Evolutionary conservation across 2,797 vertebrate genomes (phyloP), one percentile per base, ranked within the genome.

Genomic region (Anomalospiza imberbis): DNA sequence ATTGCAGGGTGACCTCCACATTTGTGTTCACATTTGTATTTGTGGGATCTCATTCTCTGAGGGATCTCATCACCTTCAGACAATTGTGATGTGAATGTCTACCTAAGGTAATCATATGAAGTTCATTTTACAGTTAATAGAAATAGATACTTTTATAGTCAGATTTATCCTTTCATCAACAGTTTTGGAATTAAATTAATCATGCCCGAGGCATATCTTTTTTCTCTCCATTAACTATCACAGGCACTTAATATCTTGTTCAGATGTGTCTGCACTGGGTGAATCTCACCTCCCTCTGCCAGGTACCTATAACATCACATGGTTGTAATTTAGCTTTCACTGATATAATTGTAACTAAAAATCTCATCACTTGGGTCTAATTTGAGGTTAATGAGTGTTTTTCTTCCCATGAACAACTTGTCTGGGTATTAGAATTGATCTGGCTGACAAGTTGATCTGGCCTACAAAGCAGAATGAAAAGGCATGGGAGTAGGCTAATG

Each of bases 141-240:
- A 84, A 92, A 82, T 14, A 45, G 25, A 36, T 62, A 78, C 17
- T 84, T 92, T 44, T 47, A 51, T 10, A 62, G 25, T 45, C 36
- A 93, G 44, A 92, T 82, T 84, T 85, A 73, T 76, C 25, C 40
- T 82, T 92, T 87, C n/a, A 48, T 48, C 34, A 76, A 38, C 63
- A 79, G 26, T 3, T 73, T 76, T 38, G 17, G 62, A 70, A 78
- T 77, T 24, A 72, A 91, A 86, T 68, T 7, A 80, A 51, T 81
- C 19, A 47, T 72, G 32, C 13, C 57, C 22, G 13, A n/a, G 62
- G 24, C 3, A 1, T 58, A 68, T 12, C 6, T 67, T 76, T 75
- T 80, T 72, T 36, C 45, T 57, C 47, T 81, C 44, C 15, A 44
- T 71, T 84, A 77, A 70, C 62, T 78, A 58, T 12, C 14, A 67